Conservation (phyloP, 2,888 invertebrate species). For the Deilephila porcellus region DNA sequence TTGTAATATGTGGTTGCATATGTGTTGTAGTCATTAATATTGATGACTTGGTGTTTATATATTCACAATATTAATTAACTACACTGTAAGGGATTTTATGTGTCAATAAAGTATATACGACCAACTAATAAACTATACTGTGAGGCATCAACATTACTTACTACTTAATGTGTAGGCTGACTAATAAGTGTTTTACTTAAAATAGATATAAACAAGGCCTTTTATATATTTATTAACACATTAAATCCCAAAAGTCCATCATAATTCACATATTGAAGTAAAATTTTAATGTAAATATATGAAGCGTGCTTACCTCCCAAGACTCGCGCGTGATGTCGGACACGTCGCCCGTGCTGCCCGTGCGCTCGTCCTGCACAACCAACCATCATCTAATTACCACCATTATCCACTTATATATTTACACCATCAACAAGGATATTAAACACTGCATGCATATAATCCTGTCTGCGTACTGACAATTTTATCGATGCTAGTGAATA, state of each 20-base stretch:
- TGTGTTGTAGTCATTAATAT: background rate
- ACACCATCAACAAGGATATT: too few species aligned
- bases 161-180: too few species aligned
- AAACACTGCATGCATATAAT: too few species aligned
- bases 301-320: slow-evolving; percentile 92
- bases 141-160: too few species aligned
- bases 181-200: too few species aligned
- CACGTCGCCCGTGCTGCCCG: slow-evolving; percentile 89
- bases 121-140: background rate
- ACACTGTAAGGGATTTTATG: slow-evolving; percentile 4
- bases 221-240: background rate
- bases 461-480: too few species aligned
- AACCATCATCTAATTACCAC: slow-evolving; percentile 33
- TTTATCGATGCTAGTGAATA: too few species aligned
- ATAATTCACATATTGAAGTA: background rate
- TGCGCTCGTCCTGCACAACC: slow-evolving; percentile 79
- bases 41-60: background rate
- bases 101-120: slow-evolving; percentile 1
- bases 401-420: slow-evolving; percentile 31
- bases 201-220: background rate
- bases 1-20: slow-evolving; percentile 4
- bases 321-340: slow-evolving; percentile 94
- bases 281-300: slow-evolving; percentile 31
- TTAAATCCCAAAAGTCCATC: background rate
- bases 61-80: slow-evolving; percentile 12